Conservation (phyloP, 2,797 vertebrate genomes). For the Cetoscarus ocellatus region DNA sequence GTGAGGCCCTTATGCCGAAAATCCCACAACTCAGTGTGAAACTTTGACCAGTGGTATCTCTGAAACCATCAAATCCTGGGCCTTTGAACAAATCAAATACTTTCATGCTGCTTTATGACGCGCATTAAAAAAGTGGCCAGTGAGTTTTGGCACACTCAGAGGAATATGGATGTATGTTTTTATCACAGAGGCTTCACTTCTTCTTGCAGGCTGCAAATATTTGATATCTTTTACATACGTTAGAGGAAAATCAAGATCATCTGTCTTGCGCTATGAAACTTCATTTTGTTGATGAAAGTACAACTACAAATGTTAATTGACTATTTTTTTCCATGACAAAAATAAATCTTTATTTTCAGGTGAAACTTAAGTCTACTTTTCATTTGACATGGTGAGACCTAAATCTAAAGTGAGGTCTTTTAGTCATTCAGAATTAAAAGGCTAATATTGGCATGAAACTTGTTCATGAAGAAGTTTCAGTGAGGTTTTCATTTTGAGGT, state of each 20-base stretch:
- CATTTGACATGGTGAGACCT: no score
- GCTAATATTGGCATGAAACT: no score
- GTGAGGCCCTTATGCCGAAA: slow-evolving; percentile 39
- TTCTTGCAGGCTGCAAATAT: slow-evolving; percentile 18
- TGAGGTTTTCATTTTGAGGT: no score
- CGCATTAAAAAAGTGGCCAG: slow-evolving; percentile 11
- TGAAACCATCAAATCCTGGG: slow-evolving; percentile 33
- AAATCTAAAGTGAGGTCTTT: no score
- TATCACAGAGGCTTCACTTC: slow-evolving; percentile 11
- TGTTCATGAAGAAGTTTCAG: no score
- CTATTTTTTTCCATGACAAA: no score
- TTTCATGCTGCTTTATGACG: slow-evolving; percentile 9
- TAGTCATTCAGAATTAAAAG: no score
- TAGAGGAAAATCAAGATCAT: slow-evolving; percentile 37
- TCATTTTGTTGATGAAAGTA: background rate
- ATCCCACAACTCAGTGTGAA: slow-evolving; percentile 34
- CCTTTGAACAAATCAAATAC: slow-evolving; percentile 41
- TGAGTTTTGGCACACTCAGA: slow-evolving; percentile 10
- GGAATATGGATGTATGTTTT: slow-evolving; percentile 2
- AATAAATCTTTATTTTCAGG: no score
- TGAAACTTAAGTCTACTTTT: no score
- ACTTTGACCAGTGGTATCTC: slow-evolving; percentile 52
- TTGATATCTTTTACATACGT: slow-evolving; percentile 55
- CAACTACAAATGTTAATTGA: no score
- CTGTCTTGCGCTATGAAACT: slow-evolving; percentile 57